A percentile compares a stretch with the other conserved stretches of the same genome.
phyloP scores from a whole-genome alignment of 2,797 vertebrate species.

The Gallinago nigripennis region DNA sequence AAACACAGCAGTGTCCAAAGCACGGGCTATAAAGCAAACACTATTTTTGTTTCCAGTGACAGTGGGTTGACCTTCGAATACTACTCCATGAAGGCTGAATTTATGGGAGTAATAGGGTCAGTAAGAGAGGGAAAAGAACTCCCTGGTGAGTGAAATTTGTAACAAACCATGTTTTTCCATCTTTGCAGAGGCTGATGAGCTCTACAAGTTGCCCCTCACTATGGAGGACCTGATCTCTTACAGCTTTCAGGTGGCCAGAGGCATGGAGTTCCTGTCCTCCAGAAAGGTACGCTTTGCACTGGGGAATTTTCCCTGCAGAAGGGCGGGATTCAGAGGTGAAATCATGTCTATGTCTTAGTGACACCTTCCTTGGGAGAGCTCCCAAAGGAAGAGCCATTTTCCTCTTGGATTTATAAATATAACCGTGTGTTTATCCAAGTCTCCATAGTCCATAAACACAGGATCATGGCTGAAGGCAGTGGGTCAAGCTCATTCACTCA shows the following conservation, averaged over 20 bases:
- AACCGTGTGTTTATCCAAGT: conserved; percentile 39
- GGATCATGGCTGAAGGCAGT: conserved; percentile 38
- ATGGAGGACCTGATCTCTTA: conserved; percentile 95
- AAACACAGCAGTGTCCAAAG: conserved; percentile 43
- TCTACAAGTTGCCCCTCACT: conserved; percentile 79
- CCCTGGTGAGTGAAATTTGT: neutral
- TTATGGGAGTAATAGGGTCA: neutral
- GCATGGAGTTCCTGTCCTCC: conserved; percentile 93
- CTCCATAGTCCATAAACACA: conserved; percentile 52
- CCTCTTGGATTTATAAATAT: conserved; percentile 48
- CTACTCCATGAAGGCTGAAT: neutral
- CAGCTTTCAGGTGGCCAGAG: conserved; percentile 95
- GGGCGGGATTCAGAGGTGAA: conserved; percentile 17
- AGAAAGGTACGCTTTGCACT: conserved; percentile 74
- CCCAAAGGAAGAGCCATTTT: conserved; percentile 41
- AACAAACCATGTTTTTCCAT: neutral
- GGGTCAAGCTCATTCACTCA: conserved; percentile 52
- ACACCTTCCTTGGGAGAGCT: conserved; percentile 41
- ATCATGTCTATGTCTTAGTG: neutral
- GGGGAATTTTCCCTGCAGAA: neutral
- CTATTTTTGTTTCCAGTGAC: conserved; percentile 43
- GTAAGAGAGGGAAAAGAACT: neutral
- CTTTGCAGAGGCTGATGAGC: conserved; percentile 74
- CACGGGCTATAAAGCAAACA: neutral
- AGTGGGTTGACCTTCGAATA: conserved; percentile 37